Base-by-base conservation (phyloP, 1,140 invertebrate species). In the Piezodorus guildinii region DNA sequence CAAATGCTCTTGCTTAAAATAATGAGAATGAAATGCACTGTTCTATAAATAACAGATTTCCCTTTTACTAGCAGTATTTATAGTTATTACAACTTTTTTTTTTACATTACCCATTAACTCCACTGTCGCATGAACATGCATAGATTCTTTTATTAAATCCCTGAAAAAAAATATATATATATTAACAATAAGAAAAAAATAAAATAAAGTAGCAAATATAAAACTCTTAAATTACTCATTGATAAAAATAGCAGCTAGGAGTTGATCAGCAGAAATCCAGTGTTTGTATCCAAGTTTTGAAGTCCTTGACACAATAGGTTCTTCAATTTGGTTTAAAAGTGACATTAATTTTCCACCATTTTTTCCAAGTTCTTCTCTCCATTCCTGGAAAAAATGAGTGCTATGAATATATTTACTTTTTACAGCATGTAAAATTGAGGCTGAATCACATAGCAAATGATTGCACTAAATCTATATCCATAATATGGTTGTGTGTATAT, bases 291-390 rank as follows among this genome's bases (percentile, higher is more conserved):
- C 60, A 12, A 62, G 49, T 44, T 63, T 66, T 25, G 21, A 6
- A 2, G 62, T 16, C 43, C 65, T 54, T 45, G 9, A 5, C 25
- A 64, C 16, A 19, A 68, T 58, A 0, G 62, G 62, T 21, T 16
- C 44, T 60, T 68, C 67, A 30, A 66, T 65, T 15, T 21, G n/a
- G 23, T 68, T 66, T 23, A 68, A 27, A 43, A 67, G 54, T 21
- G 25, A 21, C 12, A 67, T 43, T 34, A 56, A 45, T 16, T 21
- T 62, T 12, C 62, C 56, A 17, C 62, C 58, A 23, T 58, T 30
- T 0, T 51, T 61, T 27, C 49, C 21, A 8, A 65, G 21, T 19
- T 46, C 25, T 27, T 62, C 49, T 44, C 66, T 51, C 66, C 66
- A 67, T 23, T 63, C 59, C 66, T 64, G 34, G 6, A 21, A 58